Conservation (phyloP, 2,888 invertebrate species). For the Drosophila neutralis region DNA sequence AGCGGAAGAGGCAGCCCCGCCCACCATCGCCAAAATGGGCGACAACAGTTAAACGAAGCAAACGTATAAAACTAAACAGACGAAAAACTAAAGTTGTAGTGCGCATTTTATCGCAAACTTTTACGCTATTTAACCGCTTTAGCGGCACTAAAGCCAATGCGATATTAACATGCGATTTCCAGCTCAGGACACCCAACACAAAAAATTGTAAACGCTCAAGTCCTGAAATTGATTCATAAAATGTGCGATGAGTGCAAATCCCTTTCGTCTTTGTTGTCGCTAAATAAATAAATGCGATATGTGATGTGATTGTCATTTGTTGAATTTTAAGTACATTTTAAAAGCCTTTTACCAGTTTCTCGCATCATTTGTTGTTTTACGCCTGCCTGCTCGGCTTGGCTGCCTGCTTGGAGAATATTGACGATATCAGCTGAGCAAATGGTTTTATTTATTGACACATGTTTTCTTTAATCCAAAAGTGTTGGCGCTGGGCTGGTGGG, state of each 20-base stretch:
- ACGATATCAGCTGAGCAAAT: slow-evolving; percentile 61
- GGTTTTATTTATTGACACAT: slow-evolving; percentile 81
- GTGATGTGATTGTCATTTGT: slow-evolving; percentile 71
- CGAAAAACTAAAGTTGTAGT: slow-evolving; percentile 39
- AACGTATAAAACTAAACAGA: slow-evolving; percentile 58
- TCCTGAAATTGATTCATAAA: slow-evolving; percentile 73
- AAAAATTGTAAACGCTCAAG: slow-evolving; percentile 1
- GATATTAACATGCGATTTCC: slow-evolving; percentile 64
- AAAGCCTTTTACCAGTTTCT: slow-evolving; percentile 79
- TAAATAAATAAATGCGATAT: slow-evolving; percentile 54
- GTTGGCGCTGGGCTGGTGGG: slow-evolving; percentile 10
- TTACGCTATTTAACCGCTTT: slow-evolving; percentile 79
- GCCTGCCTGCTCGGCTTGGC: slow-evolving; percentile 15
- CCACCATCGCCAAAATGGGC: not conserved
- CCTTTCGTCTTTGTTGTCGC: slow-evolving; percentile 29
- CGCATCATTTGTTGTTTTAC: slow-evolving; percentile 79
- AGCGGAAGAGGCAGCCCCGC: slow-evolving; percentile 3
- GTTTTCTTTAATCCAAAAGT: slow-evolving; percentile 65
- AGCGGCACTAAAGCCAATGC: slow-evolving; percentile 64
- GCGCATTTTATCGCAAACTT: slow-evolving; percentile 71
- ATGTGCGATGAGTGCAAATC: slow-evolving; percentile 46
- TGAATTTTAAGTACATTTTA: slow-evolving; percentile 81
- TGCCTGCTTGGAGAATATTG: slow-evolving; percentile 43
- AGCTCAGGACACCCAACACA: slow-evolving; percentile 6
- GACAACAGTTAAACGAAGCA: slow-evolving; percentile 43